phyloP scores from a whole-genome alignment of 2,113 vertebrate species.

The Albula glossodonta region DNA sequence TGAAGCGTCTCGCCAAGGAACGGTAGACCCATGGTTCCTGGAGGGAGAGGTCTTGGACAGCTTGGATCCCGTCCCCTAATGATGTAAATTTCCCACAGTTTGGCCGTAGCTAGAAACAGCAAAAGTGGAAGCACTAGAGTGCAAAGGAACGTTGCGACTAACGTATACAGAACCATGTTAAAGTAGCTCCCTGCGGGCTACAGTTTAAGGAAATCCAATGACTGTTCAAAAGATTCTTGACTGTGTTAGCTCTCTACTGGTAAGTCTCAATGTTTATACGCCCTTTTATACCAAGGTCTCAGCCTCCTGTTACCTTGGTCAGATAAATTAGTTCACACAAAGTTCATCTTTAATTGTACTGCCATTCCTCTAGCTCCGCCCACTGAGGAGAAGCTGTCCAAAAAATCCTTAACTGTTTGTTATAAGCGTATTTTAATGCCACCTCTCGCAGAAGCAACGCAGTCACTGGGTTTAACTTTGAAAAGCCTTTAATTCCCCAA shows the following conservation, averaged over 20 bases:
- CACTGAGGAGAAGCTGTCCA: constrained; percentile 67
- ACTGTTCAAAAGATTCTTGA: constrained; percentile 17
- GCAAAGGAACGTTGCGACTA: constrained; percentile 81
- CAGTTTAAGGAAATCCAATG: background rate
- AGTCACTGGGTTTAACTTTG: constrained; percentile 63
- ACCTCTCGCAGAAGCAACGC: constrained; percentile 73
- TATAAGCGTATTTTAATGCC: constrained; percentile 69
- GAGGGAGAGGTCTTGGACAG: constrained; percentile 83
- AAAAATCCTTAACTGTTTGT: constrained; percentile 83
- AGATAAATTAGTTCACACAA: constrained; percentile 98
- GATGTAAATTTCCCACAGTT: constrained; percentile 87
- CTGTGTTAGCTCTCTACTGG: constrained; percentile 40
- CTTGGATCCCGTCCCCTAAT: constrained; percentile 78
- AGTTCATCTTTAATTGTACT: constrained; percentile 99
- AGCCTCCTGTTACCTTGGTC: constrained; percentile 83
- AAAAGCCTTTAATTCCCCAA: constrained; percentile 46
- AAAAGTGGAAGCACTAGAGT: constrained; percentile 85
- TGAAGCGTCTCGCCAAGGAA: constrained; percentile 97
- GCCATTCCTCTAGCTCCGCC: constrained; percentile 76
- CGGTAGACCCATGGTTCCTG: constrained; percentile 94
- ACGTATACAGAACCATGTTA: constrained; percentile 80
- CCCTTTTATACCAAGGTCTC: constrained; percentile 86
- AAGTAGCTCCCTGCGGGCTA: background rate
- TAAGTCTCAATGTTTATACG: constrained; percentile 24
- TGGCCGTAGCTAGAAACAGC: constrained; percentile 81